A percentile compares a stretch with the other conserved stretches of the same genome.
Evolutionary conservation across 37 sponge, comb jelly and placozoan genomes (phyloP).

Genomic region (Cliona cf. orientalis): DNA sequence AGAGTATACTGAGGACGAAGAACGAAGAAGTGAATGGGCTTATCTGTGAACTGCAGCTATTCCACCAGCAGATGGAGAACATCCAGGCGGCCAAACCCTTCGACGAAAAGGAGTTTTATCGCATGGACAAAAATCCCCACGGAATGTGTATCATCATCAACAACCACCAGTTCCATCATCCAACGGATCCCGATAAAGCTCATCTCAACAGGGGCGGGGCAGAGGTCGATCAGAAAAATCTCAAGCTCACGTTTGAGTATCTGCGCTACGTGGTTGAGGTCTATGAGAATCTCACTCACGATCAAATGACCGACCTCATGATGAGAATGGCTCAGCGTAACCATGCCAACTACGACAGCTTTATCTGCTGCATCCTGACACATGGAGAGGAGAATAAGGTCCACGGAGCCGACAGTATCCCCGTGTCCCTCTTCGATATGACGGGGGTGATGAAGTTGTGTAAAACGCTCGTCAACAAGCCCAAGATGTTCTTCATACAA

Average conservation of each 20-base stretch:
- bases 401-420: conserved; percentile 71
- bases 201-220: conserved; percentile 72
- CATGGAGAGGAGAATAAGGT: conserved; percentile 78
- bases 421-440: conserved; percentile 53
- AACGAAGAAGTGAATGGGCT: conserved; percentile 28
- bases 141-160: conserved; percentile 79
- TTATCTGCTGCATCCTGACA: conserved; percentile 87
- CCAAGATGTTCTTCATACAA: conserved; percentile 93
- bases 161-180: conserved; percentile 69
- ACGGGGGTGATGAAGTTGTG: conserved; percentile 50
- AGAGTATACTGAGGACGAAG: conserved; percentile 5
- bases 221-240: conserved; percentile 59
- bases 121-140: conserved; percentile 70
- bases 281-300: conserved; percentile 52
- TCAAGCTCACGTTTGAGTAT: conserved; percentile 44
- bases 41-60: conserved; percentile 14
- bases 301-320: conserved; percentile 13
- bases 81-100: background rate
- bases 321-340: conserved; percentile 37
- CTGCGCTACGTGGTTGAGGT: conserved; percentile 64
- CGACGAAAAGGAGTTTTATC: conserved; percentile 40
- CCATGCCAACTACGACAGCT: conserved; percentile 74
- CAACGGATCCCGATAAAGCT: conserved; percentile 11
- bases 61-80: conserved; percentile 9
- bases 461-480: conserved; percentile 67